Evolutionary conservation across 1,140 invertebrate genomes (phyloP), one percentile per base, ranked within the genome.

Genomic region (Temnothorax longispinosus): DNA sequence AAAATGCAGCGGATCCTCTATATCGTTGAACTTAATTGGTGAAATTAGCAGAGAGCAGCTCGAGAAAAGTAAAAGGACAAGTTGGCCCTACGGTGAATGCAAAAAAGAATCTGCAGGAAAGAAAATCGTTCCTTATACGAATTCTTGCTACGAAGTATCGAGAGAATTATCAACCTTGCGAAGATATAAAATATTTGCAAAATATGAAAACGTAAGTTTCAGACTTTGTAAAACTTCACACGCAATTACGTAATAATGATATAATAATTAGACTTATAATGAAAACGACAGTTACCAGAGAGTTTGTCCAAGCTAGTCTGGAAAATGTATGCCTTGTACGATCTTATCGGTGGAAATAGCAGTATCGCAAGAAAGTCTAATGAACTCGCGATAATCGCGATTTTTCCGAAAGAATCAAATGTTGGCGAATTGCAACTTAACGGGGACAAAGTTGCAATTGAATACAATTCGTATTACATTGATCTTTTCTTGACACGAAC

Each of bases 111-210:
- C 90, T 6, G 74, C 89, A 69, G 92, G 78, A 11, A 94, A 94
- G 78, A 82, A 15, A 21, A 90, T 92, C 50, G 65, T 92, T 6
- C 93, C 94, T 35, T 95, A 93, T 35, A 93, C 94, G 0, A 91
- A 94, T 67, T 94, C 94, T 56, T 95, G 95, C 87, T 95, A 95
- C 76, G 92, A 94, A 90, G 91, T 88, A 41, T 95, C 95, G 6
- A 93, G 87, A 82, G 94, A 95, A 90, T 88, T 95, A 56, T 95
- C 95, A 3, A 95, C 94, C 3, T 90, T 95, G 7, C 91, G 95
- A 67, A 94, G 91, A 78, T 95, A 95, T 89, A 87, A 93, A 87
- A 88, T 93, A 41, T 78, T 87, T 41, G 84, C 93, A n/a, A 58
- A 77, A 52, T 91, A 93, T 64, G 92, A 94, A 91, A 94, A 95